A percentile compares a stretch with the other conserved stretches of the same genome.
These are phyloP conservation scores for Propithecus deckenii DNA, from an alignment of 2,797 vertebrate species.

Conservation along the genomic window DNA sequence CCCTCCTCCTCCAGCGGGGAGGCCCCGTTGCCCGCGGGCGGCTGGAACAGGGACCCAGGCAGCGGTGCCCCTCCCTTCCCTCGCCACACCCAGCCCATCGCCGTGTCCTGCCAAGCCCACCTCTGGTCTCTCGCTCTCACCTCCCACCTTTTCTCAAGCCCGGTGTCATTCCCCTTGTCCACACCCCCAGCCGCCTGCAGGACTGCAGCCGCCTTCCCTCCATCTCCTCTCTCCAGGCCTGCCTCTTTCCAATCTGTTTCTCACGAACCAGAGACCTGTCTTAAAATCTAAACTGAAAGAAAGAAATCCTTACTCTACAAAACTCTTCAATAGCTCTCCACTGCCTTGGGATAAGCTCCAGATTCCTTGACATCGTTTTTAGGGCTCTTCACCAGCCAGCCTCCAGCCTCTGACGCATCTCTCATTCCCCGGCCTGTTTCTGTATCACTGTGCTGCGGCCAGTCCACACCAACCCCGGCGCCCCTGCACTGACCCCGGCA, in stretches of 20 bases:
- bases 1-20: neutral
- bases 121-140: neutral
- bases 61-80: neutral
- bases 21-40: neutral
- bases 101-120: neutral
- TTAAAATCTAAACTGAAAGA: neutral
- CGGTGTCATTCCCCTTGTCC: neutral
- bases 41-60: neutral
- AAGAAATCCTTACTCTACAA: neutral
- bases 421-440: neutral
- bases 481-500: no score
- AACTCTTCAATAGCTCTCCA: neutral
- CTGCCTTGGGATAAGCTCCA: neutral
- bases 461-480: fast-evolving
- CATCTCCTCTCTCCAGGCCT: neutral
- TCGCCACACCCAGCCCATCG: neutral
- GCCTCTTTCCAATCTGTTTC: neutral
- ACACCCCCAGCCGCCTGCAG: neutral
- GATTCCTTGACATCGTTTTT: neutral
- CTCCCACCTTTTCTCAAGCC: neutral
- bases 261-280: neutral
- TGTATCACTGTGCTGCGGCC: neutral
- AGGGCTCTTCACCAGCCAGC: neutral
- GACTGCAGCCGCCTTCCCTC: neutral
- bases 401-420: neutral